Percentiles rank a stretch among this genome's conserved stretches.
phyloP scores from a whole-genome alignment of 2,113 vertebrate genomes.

The Dascyllus trimaculatus region DNA sequence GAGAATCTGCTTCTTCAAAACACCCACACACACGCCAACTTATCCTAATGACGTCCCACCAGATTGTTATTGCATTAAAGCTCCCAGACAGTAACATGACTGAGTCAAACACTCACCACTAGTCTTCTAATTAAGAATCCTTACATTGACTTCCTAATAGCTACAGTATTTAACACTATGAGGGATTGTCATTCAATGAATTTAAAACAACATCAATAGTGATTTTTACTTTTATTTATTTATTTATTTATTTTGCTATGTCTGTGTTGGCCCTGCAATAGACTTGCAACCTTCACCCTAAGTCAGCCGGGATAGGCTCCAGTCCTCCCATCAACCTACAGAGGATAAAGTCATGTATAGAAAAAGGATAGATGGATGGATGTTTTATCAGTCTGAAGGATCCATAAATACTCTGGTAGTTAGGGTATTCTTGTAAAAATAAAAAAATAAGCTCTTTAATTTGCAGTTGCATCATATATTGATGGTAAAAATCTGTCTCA shows the following conservation, averaged over 20 bases:
- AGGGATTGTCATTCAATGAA: not conserved
- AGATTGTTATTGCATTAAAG: slow-evolving; percentile 34
- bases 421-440: too few species aligned
- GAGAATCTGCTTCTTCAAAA: slow-evolving; percentile 12
- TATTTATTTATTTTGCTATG: not conserved
- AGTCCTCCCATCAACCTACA: too few species aligned
- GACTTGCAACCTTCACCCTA: too few species aligned
- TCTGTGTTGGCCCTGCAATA: too few species aligned
- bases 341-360: too few species aligned
- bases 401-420: too few species aligned
- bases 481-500: too few species aligned
- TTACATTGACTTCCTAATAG: not conserved
- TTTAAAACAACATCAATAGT: not conserved
- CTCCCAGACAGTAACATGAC: not conserved
- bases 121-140: not conserved
- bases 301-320: too few species aligned
- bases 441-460: too few species aligned
- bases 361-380: too few species aligned
- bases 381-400: not conserved
- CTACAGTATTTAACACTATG: not conserved
- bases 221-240: not conserved
- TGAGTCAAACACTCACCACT: not conserved
- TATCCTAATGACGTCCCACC: slow-evolving; percentile 10
- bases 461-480: too few species aligned
- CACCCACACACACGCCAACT: not conserved